phyloP scores from a whole-genome alignment of 1,140 invertebrate species.

The Oryzaephilus surinamensis region DNA sequence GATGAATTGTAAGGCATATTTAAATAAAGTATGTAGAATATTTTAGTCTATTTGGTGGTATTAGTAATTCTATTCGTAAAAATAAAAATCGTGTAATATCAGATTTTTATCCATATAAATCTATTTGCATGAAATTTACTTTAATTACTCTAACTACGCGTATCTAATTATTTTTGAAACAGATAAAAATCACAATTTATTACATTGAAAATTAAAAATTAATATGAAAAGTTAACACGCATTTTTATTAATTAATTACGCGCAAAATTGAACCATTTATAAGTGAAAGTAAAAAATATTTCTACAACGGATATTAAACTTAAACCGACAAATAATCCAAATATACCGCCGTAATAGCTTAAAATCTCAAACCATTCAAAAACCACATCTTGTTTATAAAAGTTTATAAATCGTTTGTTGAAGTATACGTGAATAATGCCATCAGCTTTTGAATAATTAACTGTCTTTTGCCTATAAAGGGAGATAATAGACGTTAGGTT shows the following conservation, averaged over 20 bases:
- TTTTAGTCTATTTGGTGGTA: too few species aligned
- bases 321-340: constrained; percentile 1
- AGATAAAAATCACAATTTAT: too few species aligned
- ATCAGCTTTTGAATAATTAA: background rate
- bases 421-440: constrained; percentile 2
- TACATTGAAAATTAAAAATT: background rate
- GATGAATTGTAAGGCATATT: too few species aligned
- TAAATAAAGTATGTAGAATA: too few species aligned
- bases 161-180: too few species aligned
- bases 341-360: constrained; percentile 3
- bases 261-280: background rate
- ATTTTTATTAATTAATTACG: background rate
- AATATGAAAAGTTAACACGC: background rate
- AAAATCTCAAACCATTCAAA: constrained; percentile 7
- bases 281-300: background rate
- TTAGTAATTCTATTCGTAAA: too few species aligned
- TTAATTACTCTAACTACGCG: too few species aligned
- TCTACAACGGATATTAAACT: background rate
- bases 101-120: too few species aligned
- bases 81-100: too few species aligned
- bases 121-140: too few species aligned
- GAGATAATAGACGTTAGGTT: background rate
- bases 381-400: constrained; percentile 6
- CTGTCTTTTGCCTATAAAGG: background rate
- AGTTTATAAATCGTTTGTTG: background rate